phyloP scores from a whole-genome alignment of 2,797 vertebrate genomes.

The Rhinatrema bivittatum region DNA sequence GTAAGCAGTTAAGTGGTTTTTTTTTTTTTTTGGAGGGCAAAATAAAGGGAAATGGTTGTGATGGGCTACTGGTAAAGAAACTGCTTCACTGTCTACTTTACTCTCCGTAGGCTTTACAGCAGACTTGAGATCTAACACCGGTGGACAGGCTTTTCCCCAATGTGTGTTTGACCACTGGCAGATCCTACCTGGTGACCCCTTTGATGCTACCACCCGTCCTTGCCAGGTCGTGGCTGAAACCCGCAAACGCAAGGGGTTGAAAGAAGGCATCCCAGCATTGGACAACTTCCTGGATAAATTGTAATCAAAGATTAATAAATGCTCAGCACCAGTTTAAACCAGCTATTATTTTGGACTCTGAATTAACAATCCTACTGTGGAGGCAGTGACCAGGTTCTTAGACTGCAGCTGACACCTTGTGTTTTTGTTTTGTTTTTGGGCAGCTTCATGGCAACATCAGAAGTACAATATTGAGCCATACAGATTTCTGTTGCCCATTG shows the following conservation, averaged over 20 bases:
- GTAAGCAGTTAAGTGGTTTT: no score
- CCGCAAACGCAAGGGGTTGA: conserved; percentile 87
- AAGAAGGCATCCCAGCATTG: conserved; percentile 81
- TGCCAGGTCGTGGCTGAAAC: conserved; percentile 68
- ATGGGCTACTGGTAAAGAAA: no score
- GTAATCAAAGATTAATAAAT: conserved; percentile 39
- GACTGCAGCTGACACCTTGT: background rate
- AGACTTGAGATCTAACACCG: conserved; percentile 83
- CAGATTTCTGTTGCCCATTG: conserved; percentile 30
- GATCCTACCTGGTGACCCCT: conserved; percentile 78
- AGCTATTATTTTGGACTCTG: background rate
- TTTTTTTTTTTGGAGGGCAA: no score
- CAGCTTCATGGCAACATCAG: conserved; percentile 29
- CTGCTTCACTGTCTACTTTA: no score
- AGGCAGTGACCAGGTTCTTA: background rate
- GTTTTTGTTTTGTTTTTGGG: conserved; percentile 21
- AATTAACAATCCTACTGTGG: conserved; percentile 10
- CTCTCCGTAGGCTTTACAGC: conserved; percentile 97
- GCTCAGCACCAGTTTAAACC: background rate
- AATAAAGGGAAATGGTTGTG: no score
- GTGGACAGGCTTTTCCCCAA: conserved; percentile 92
- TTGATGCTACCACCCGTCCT: conserved; percentile 60
- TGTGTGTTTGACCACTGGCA: conserved; percentile 96
- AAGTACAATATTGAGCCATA: conserved; percentile 25
- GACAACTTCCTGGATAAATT: conserved; percentile 94